These are phyloP conservation scores for Lobophora halterata DNA, from an alignment of 2,888 invertebrate species.

Conservation along the genomic window DNA sequence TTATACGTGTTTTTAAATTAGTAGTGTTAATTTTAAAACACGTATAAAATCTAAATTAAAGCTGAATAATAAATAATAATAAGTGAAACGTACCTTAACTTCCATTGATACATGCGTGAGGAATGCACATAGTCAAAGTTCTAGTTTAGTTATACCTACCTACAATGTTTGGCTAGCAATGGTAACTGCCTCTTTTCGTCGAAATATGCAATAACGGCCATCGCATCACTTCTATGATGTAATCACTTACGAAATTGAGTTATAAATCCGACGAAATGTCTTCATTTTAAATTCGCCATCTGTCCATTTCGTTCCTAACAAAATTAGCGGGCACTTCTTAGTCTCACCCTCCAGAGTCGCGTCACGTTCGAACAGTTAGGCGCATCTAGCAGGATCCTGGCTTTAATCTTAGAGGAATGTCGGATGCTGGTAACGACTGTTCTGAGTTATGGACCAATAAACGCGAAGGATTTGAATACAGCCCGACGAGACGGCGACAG, in stretches of 20 bases:
- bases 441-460: slow-evolving; percentile 72
- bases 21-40: too few relatives aligned
- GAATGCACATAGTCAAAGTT: too few relatives aligned
- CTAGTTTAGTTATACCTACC: background rate
- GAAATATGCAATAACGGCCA: slow-evolving; percentile 27
- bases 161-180: slow-evolving; percentile 17
- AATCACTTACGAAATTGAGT: slow-evolving; percentile 47
- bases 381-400: slow-evolving; percentile 43
- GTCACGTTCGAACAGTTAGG: slow-evolving; percentile 58
- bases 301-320: slow-evolving; percentile 44
- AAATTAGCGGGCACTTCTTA: slow-evolving; percentile 62
- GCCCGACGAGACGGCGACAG: slow-evolving; percentile 52
- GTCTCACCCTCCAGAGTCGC: slow-evolving; percentile 41
- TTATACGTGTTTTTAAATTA: too few relatives aligned
- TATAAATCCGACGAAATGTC: slow-evolving; percentile 49
- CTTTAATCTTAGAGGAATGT: slow-evolving; percentile 71
- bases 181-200: slow-evolving; percentile 14
- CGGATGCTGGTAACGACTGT: slow-evolving; percentile 58
- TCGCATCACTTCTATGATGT: slow-evolving; percentile 32
- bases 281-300: slow-evolving; percentile 50
- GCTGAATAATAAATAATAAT: too few relatives aligned
- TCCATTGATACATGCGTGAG: too few relatives aligned
- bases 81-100: too few relatives aligned
- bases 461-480: slow-evolving; percentile 62
- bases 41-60: too few relatives aligned